A percentile compares a stretch with the other conserved stretches of the same genome.
Evolutionary conservation across 2,797 vertebrate species (phyloP).

Genomic region (Coreius guichenoti): DNA sequence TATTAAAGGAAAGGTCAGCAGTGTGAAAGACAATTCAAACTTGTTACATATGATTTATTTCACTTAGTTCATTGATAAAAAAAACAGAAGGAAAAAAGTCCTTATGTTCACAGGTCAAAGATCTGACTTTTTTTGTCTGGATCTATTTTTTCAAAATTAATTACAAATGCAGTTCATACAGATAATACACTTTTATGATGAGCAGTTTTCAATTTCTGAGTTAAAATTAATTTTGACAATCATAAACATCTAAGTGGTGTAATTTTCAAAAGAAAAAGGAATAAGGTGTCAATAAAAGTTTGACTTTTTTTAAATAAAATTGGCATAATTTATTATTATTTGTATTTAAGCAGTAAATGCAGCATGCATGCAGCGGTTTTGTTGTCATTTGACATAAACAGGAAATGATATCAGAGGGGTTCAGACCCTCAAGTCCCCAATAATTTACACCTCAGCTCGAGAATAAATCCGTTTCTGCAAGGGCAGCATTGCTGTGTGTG

Average conservation of each 20-base stretch:
- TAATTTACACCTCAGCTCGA: background rate
- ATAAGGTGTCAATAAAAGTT: background rate
- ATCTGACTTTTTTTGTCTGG: background rate
- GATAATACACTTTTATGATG: background rate
- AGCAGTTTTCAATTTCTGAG: background rate
- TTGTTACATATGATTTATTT: background rate
- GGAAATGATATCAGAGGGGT: background rate
- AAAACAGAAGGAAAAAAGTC: background rate
- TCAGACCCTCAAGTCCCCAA: background rate
- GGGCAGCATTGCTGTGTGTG: background rate
- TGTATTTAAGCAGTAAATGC: background rate
- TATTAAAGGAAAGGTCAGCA: conserved; percentile 21
- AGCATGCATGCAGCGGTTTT: background rate
- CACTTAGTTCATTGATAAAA: background rate
- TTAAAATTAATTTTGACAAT: background rate
- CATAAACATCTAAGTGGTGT: background rate
- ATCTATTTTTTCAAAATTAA: background rate
- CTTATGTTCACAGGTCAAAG: background rate
- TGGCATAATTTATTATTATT: background rate
- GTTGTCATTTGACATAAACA: background rate
- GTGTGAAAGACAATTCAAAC: background rate
- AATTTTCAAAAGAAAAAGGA: background rate
- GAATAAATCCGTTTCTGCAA: background rate
- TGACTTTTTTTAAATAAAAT: background rate
- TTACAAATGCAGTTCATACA: background rate